Percentiles rank a stretch among this genome's conserved stretches.
Conservation (phyloP, 2,888 invertebrate species). For the Sympetrum striolatum region DNA sequence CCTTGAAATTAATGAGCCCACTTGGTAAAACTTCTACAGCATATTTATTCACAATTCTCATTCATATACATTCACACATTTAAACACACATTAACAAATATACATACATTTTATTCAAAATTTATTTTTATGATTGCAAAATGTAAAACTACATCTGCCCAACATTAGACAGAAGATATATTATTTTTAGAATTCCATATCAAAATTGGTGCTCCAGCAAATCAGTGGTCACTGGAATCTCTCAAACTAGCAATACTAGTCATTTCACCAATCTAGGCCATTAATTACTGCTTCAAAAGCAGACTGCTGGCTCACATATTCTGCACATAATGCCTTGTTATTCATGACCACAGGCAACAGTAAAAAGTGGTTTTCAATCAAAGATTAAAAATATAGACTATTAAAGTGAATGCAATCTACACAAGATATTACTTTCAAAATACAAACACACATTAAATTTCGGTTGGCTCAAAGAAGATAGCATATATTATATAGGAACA, state of each 20-base stretch:
- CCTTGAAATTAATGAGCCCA: background rate
- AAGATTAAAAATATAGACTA: background rate
- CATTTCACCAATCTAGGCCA: background rate
- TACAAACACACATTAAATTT: background rate
- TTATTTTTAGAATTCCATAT: background rate
- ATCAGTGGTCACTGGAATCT: background rate
- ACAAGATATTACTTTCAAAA: background rate
- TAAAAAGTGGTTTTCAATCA: background rate
- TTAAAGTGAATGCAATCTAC: background rate
- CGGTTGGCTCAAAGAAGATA: background rate
- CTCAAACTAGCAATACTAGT: background rate
- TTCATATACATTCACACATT: constrained; percentile 18
- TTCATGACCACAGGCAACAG: background rate
- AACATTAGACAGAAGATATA: background rate
- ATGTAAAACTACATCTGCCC: background rate
- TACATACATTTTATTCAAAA: background rate
- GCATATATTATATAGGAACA: background rate
- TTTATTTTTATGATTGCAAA: background rate
- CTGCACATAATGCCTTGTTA: background rate
- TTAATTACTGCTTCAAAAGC: constrained; percentile 15
- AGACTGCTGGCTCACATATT: background rate
- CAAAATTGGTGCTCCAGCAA: background rate
- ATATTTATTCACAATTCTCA: constrained; percentile 24
- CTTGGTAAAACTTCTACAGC: constrained; percentile 13
- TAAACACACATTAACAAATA: constrained; percentile 32